Conservation (phyloP, 1,140 invertebrate genomes). For the Drosophila bocqueti region DNA sequence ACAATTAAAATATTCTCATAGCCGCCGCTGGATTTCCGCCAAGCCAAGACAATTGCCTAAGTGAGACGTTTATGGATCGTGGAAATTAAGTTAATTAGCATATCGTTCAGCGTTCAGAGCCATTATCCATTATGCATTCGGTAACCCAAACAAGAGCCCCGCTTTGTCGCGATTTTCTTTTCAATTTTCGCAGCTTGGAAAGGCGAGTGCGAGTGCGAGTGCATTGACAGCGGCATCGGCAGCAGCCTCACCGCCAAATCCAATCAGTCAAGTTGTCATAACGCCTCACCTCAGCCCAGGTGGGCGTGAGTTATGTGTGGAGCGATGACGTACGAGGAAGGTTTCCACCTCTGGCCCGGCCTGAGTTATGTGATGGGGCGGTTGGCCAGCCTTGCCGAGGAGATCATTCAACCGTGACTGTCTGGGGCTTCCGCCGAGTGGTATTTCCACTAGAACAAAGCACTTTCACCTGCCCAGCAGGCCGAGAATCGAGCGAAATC, state of each 20-base stretch:
- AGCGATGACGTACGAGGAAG: conserved; percentile 43
- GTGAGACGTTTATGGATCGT: conserved; percentile 75
- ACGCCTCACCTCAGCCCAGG: conserved; percentile 28
- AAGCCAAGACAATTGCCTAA: conserved; percentile 62
- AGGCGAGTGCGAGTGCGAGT: conserved; percentile 38
- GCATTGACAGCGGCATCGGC: conserved; percentile 44
- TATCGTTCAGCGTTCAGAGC: conserved; percentile 29
- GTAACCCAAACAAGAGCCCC: conserved; percentile 27
- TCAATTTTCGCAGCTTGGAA: conserved; percentile 33
- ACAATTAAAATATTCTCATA: conserved; percentile 78
- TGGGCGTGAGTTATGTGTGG: conserved; percentile 55
- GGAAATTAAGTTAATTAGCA: conserved; percentile 79
- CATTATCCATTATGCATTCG: conserved; percentile 41
- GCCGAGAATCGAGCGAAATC: conserved; percentile 47
- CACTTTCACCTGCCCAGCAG: conserved; percentile 54
- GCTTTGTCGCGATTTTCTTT: conserved; percentile 43
- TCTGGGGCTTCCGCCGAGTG: conserved; percentile 29
- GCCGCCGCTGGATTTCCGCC: conserved; percentile 56
- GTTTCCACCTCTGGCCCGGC: conserved; percentile 29
- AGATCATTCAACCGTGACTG: conserved; percentile 59
- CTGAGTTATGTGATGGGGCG: conserved; percentile 36
- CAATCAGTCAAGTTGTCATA: conserved; percentile 65
- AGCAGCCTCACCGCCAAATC: conserved; percentile 47
- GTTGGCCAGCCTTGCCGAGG: not conserved
- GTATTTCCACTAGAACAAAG: conserved; percentile 44